Evolutionary conservation across 2,888 invertebrate species (phyloP).

Genomic region (Troides oblongomaculatus): DNA sequence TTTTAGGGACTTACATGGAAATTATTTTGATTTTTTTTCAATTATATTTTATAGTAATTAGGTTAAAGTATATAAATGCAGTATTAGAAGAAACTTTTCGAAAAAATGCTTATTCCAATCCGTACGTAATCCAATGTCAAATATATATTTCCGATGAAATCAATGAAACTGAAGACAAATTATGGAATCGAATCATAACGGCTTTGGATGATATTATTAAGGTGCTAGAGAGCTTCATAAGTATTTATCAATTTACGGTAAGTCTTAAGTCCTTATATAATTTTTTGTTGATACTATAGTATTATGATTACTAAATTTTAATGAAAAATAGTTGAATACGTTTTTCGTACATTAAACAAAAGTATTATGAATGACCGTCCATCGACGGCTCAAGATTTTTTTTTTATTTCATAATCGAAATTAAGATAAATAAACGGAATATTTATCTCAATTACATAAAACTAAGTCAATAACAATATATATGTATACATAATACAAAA

Average conservation of each 20-base stretch:
- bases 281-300: not conserved
- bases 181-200: slow-evolving; percentile 20
- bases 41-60: slow-evolving; percentile 41
- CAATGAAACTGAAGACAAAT: slow-evolving; percentile 19
- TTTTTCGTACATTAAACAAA: too few species aligned
- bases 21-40: slow-evolving; percentile 43
- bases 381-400: too few species aligned
- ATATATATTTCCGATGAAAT: slow-evolving; percentile 6
- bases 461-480: too few species aligned
- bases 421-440: too few species aligned
- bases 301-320: not conserved
- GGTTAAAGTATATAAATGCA: slow-evolving; percentile 47
- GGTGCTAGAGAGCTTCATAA: slow-evolving; percentile 9
- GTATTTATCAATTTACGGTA: slow-evolving; percentile 50
- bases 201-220: slow-evolving; percentile 9
- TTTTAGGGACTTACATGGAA: slow-evolving; percentile 42
- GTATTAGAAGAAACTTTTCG: slow-evolving; percentile 34
- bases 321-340: not conserved
- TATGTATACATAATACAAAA: too few species aligned
- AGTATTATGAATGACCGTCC: too few species aligned
- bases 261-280: slow-evolving; percentile 31
- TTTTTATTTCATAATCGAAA: too few species aligned
- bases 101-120: not conserved
- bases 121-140: not conserved
- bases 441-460: too few species aligned